A percentile compares a stretch with the other conserved stretches of the same genome.
These are phyloP conservation scores for Drosophila ochracea DNA, from an alignment of 2,888 invertebrate species.

Conservation along the genomic window DNA sequence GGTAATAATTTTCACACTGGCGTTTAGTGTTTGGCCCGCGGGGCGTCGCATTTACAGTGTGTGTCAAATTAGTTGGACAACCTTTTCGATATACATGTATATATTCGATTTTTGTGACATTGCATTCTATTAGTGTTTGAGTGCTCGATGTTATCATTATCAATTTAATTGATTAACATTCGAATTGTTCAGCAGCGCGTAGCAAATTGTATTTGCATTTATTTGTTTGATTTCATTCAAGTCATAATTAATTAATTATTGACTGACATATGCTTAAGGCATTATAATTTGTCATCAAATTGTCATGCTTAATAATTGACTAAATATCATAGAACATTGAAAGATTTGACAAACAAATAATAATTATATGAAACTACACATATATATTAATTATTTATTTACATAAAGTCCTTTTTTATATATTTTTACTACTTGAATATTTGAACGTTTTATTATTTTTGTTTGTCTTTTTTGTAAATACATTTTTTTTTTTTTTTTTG, in stretches of 20 bases:
- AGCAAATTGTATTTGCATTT: not conserved
- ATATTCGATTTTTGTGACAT: constrained; percentile 1
- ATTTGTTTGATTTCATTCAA: constrained; percentile 3
- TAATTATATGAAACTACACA: not conserved
- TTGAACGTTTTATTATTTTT: too few species aligned
- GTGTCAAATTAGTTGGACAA: constrained; percentile 46
- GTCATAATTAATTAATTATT: not conserved
- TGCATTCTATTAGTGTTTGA: not conserved
- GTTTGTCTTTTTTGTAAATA: not conserved
- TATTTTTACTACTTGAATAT: not conserved
- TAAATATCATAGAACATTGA: not conserved
- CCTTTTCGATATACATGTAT: constrained; percentile 1
- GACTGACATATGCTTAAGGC: not conserved
- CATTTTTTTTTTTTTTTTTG: not conserved
- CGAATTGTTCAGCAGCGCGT: constrained; percentile 14
- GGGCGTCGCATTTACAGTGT: constrained; percentile 59
- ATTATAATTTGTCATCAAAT: not conserved
- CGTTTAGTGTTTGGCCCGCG: constrained; percentile 53
- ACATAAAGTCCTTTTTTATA: not conserved
- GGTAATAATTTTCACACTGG: constrained; percentile 63
- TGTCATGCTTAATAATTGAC: not conserved
- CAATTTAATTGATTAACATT: constrained; percentile 16
- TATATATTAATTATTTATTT: not conserved
- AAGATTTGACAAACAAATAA: not conserved
- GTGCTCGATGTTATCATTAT: constrained; percentile 30